phyloP scores from a whole-genome alignment of 2,113 vertebrate genomes.

The Triplophysa rosa region DNA sequence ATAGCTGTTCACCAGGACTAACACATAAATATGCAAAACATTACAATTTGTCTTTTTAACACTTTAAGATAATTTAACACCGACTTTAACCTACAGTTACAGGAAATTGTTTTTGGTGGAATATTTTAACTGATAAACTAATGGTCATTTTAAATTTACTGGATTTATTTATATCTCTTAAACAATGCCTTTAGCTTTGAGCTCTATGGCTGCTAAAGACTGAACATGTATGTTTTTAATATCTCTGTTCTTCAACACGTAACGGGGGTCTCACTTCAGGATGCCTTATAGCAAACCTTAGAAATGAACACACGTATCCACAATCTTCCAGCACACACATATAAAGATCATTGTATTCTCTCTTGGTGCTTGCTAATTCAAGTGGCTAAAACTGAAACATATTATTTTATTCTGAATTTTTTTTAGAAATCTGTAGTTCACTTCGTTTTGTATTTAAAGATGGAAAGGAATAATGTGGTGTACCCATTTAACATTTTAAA shows the following conservation, averaged over 20 bases:
- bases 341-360: background rate
- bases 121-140: background rate
- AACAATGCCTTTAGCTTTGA: slow-evolving; percentile 17
- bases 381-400: background rate
- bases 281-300: slow-evolving; percentile 28
- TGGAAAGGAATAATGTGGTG: background rate
- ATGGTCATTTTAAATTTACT: background rate
- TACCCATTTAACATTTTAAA: background rate
- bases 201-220: background rate
- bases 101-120: background rate
- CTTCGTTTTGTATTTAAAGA: background rate
- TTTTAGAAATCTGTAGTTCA: background rate
- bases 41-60: background rate
- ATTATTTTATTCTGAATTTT: background rate
- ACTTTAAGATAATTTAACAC: background rate
- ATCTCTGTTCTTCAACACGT: background rate
- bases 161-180: slow-evolving; percentile 20
- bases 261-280: slow-evolving; percentile 7
- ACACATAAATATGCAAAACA: slow-evolving; percentile 16
- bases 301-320: background rate
- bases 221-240: background rate
- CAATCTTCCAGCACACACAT: slow-evolving; percentile 21
- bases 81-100: background rate
- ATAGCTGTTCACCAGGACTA: background rate
- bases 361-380: background rate